Evolutionary conservation across 1,140 invertebrate genomes (phyloP), one percentile per base, ranked within the genome.

Genomic region (Idris sp.): DNA sequence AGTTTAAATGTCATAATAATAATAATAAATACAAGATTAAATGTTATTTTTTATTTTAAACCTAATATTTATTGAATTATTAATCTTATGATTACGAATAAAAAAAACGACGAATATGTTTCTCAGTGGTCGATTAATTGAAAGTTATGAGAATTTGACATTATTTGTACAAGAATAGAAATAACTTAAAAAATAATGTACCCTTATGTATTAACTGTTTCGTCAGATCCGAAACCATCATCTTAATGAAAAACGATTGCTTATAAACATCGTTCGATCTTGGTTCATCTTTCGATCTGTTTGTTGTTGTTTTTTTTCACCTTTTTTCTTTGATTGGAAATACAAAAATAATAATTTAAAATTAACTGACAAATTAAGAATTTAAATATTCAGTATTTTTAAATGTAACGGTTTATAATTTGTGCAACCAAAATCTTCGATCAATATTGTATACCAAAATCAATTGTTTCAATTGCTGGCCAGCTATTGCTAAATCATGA

Each of bases 141-240:
- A 69, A 15, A 62, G 35, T 18, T 64, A 11, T 64, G 33, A 67
- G 18, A 75, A 65, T 33, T 46, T 59, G 51, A 68, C 51, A 53
- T 64, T 77, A 48, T 82, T 81, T 75, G 71, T 83, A 82, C 80
- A 79, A 77, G 80, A 79, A 72, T 80, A 75, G 75, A 75, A 81
- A 82, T 83, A 83, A 82, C 80, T 83, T 82, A 83, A 69, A 74
- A 22, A 74, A 69, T 77, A 79, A 69, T 79, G 51, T 77, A 67
- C 18, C 64, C 19, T 53, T 56, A 9, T n/a, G n/a, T n/a, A n/a
- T n/a, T n/a, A n/a, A n/a, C n/a, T n/a, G n/a, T 35, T 43, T 46
- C 13, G 6, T 36, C 30, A 38, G 30, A 38, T 54, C 43, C 51
- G 44, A 9, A 16, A 31, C n/a, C 6, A 19, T 46, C n/a, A n/a